Conservation (phyloP, 2,797 vertebrate genomes). For the Amphiprion clarkii region DNA sequence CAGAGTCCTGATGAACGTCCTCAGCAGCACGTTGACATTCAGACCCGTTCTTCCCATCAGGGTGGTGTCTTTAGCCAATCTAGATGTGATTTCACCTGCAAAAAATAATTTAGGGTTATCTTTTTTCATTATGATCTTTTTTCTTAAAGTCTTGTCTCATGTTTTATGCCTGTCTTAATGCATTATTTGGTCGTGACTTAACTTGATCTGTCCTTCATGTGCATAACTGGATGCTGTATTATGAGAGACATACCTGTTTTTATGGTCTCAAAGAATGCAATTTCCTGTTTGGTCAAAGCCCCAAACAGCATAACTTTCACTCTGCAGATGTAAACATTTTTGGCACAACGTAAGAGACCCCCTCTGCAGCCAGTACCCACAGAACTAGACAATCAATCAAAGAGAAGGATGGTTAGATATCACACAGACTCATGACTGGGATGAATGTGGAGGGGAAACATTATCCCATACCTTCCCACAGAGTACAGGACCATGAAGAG, state of each 20-base stretch:
- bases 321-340: slow-evolving; percentile 70
- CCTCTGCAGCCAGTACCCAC: slow-evolving; percentile 80
- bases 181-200: not conserved
- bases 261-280: slow-evolving; percentile 80
- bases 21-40: slow-evolving; percentile 85
- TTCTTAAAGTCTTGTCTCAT: not conserved
- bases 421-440: not conserved
- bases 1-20: slow-evolving; percentile 84
- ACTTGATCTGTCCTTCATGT: not conserved
- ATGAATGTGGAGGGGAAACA: not conserved
- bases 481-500: slow-evolving; percentile 85
- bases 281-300: slow-evolving; percentile 79
- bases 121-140: not conserved
- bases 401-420: not conserved
- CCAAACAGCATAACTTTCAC: slow-evolving; percentile 77
- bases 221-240: not conserved
- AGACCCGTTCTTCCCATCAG: slow-evolving; percentile 79
- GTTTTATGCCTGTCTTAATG: not conserved
- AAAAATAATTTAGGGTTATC: fast-evolving
- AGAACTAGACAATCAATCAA: slow-evolving; percentile 62
- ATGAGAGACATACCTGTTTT: slow-evolving; percentile 74
- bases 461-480: slow-evolving; percentile 76
- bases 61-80: slow-evolving; percentile 85
- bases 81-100: slow-evolving; percentile 88
- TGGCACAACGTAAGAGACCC: slow-evolving; percentile 71